A percentile compares a stretch with the other conserved stretches of the same genome.
These are phyloP conservation scores for Drosophila macrospina DNA, from an alignment of 2,888 invertebrate species.

Conservation along the genomic window DNA sequence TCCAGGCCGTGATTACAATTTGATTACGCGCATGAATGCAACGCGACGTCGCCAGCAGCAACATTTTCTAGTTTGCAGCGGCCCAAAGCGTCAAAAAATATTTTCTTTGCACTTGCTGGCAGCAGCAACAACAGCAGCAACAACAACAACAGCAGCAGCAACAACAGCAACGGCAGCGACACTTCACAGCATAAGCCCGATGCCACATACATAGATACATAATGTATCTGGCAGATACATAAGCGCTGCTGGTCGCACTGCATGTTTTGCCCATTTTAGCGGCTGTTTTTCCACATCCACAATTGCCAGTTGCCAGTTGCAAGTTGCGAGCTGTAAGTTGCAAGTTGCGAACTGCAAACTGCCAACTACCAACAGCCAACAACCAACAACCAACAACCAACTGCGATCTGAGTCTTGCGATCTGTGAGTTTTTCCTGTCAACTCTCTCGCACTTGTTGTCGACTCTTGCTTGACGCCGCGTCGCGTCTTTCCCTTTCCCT, in stretches of 20 bases:
- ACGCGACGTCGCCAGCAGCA: constrained; percentile 62
- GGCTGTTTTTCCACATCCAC: constrained; percentile 66
- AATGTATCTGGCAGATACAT: constrained; percentile 78
- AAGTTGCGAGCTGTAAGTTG: constrained; percentile 37
- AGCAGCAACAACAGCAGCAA: constrained; percentile 26
- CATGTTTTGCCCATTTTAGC: constrained; percentile 81
- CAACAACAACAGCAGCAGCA: constrained; percentile 30
- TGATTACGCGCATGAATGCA: constrained; percentile 83
- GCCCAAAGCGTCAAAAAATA: constrained; percentile 80
- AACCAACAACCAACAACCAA: constrained; percentile 24
- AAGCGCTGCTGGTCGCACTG: constrained; percentile 66
- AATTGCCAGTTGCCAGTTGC: constrained; percentile 45
- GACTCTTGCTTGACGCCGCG: not conserved
- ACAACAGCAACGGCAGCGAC: constrained; percentile 22
- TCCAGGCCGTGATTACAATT: constrained; percentile 81
- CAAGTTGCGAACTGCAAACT: constrained; percentile 47
- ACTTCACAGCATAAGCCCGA: constrained; percentile 32
- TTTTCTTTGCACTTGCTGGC: constrained; percentile 79
- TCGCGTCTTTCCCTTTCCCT: not conserved
- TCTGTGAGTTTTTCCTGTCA: constrained; percentile 77
- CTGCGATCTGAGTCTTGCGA: constrained; percentile 54
- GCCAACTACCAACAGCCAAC: constrained; percentile 36
- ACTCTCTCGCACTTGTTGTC: constrained; percentile 72
- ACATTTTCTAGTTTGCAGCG: constrained; percentile 70
- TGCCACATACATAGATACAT: constrained; percentile 57